Conservation (phyloP, 2,888 invertebrate genomes). For the Tromatobia lineatoria region DNA sequence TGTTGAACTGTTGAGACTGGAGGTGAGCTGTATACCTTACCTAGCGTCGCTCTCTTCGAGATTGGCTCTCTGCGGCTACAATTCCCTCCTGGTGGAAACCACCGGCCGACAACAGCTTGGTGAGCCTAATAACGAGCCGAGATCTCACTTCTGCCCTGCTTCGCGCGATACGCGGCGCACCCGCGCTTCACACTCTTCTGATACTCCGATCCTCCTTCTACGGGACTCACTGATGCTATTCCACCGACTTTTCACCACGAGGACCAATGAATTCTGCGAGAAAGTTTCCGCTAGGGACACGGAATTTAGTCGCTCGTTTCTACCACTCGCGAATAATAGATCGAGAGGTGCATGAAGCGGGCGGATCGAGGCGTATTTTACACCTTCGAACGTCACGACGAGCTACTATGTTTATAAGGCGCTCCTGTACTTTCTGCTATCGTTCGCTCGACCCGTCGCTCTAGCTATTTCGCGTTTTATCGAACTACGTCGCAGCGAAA, state of each 20-base stretch:
- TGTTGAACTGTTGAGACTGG: slow-evolving; percentile 49
- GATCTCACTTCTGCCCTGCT: slow-evolving; percentile 70
- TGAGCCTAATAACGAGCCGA: slow-evolving; percentile 61
- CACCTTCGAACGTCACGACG: slow-evolving; percentile 37
- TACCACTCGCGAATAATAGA: slow-evolving; percentile 41
- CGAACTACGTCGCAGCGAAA: not conserved
- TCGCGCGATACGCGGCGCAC: slow-evolving; percentile 49
- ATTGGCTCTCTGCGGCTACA: slow-evolving; percentile 71
- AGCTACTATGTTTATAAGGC: not conserved
- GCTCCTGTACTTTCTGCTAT: slow-evolving; percentile 1
- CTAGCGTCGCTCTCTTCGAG: slow-evolving; percentile 70
- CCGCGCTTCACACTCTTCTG: slow-evolving; percentile 12
- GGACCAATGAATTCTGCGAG: slow-evolving; percentile 54
- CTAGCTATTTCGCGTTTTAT: not conserved
- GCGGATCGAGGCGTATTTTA: slow-evolving; percentile 44
- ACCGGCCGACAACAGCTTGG: slow-evolving; percentile 52
- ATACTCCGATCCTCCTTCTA: not conserved
- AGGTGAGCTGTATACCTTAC: slow-evolving; percentile 14
- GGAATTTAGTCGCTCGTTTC: slow-evolving; percentile 44
- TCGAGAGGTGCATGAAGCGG: slow-evolving; percentile 36
- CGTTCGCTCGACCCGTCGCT: not conserved
- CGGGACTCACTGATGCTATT: slow-evolving; percentile 17
- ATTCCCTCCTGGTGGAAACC: slow-evolving; percentile 66
- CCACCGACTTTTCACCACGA: not conserved
- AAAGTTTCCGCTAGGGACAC: slow-evolving; percentile 54